Percentiles rank a stretch among this genome's conserved stretches.
Conservation (phyloP, 2,113 vertebrate species). For the Engystomops pustulosus region DNA sequence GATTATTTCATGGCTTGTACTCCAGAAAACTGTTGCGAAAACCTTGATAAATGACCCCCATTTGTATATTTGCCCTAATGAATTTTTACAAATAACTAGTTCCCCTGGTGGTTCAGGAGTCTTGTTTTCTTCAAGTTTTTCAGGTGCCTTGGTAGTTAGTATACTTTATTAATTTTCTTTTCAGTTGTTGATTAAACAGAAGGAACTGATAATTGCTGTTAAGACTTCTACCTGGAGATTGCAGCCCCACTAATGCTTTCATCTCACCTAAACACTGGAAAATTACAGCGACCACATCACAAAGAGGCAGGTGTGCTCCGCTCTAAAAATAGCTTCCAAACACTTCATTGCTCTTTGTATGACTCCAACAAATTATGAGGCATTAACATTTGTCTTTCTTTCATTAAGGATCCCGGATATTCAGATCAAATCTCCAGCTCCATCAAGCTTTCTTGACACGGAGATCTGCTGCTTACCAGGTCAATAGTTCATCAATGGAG, state of each 20-base stretch:
- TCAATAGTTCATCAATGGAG: constrained; percentile 37
- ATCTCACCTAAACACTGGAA: neutral
- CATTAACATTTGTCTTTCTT: constrained; percentile 27
- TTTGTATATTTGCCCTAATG: no score
- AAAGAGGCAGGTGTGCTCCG: constrained; percentile 1
- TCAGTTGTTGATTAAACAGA: constrained; percentile 13
- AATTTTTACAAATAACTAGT: no score
- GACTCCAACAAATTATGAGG: constrained; percentile 2
- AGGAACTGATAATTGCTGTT: neutral
- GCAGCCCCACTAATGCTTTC: neutral
- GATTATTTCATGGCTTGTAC: no score
- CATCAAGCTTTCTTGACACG: neutral
- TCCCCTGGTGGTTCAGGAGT: no score
- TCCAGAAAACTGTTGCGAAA: no score
- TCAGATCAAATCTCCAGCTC: neutral
- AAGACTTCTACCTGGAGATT: neutral
- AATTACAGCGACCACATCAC: constrained; percentile 5
- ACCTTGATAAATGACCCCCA: no score
- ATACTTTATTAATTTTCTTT: neutral
- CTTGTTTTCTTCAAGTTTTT: neutral
- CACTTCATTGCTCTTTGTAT: neutral
- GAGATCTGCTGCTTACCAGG: constrained; percentile 16
- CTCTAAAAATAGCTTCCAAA: constrained; percentile 19
- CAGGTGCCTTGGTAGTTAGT: neutral
- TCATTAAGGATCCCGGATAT: neutral